Percentiles rank a stretch among this genome's conserved stretches.
These are phyloP conservation scores for Mesocentrotus franciscanus DNA, from an alignment of 53 echinoderm and acorn worm species.

Conservation along the genomic window DNA sequence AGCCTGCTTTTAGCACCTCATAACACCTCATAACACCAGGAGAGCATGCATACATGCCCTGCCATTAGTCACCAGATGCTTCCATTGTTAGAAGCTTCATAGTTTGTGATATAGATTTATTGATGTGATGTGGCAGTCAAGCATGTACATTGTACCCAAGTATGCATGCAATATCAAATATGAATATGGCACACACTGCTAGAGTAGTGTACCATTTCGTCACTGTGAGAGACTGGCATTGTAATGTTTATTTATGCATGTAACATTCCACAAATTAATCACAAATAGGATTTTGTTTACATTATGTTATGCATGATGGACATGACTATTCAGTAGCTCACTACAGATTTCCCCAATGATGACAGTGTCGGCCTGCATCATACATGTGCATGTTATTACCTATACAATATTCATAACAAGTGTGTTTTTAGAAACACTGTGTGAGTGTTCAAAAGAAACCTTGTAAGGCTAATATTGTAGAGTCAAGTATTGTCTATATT, in stretches of 20 bases:
- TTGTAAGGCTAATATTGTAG: too few relatives aligned
- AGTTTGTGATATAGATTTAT: conserved; percentile 35
- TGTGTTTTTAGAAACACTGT: too few relatives aligned
- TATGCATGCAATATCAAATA: conserved; percentile 15
- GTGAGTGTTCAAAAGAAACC: too few relatives aligned
- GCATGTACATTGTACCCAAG: not conserved
- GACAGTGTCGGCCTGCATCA: too few relatives aligned
- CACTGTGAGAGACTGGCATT: not conserved
- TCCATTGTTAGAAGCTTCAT: conserved; percentile 26
- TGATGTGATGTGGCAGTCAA: conserved; percentile 45
- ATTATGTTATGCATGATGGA: not conserved
- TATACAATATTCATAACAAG: too few relatives aligned
- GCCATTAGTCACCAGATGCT: conserved; percentile 6
- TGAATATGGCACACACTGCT: not conserved
- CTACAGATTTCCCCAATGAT: too few relatives aligned
- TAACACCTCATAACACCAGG: conserved; percentile 44
- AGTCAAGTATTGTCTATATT: too few relatives aligned
- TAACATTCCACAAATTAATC: not conserved
- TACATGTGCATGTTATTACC: too few relatives aligned
- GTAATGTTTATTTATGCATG: not conserved
- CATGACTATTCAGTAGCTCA: not conserved
- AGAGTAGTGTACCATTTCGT: not conserved
- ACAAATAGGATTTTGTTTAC: not conserved
- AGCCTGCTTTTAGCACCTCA: conserved; percentile 49
- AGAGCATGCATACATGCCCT: not conserved